Evolutionary conservation across 2,113 vertebrate species (phyloP), one percentile per base, ranked within the genome.

Genomic region (Corythornis cristatus): DNA sequence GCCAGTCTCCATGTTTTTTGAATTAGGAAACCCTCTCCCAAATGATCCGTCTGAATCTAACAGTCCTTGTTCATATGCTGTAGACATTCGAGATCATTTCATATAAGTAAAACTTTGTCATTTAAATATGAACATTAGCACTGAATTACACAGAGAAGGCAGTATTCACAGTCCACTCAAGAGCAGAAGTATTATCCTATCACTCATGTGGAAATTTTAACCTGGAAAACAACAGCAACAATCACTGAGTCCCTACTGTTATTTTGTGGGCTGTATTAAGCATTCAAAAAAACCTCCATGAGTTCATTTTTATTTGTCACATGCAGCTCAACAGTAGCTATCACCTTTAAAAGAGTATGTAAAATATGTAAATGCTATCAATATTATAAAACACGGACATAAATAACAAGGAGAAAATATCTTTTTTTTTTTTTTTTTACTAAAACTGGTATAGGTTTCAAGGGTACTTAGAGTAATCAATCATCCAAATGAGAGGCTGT

Each of bases 1-100:
- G 93, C 87, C 96, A 95, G 91, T 31, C 84, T 86, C 85, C 88
- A 25, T 23, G 43, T 93, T 92, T 94, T 93, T 95, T 86, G 57
- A 96, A 96, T 93, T 95, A 95, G 87, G 87, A 95, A 93, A 86
- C 43, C 45, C 64, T 83, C n/a, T 83, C 95, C 82, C 78, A 89
- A 91, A 78, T 65, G 85, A 89, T 88, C 60, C 61, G 65, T 93
- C 82, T 89, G 75, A 96, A 91, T 61, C 33, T 67, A 93, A 74
- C 40, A 67, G 79, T 80, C n/a, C 8, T 6, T 91, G 86, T 83
- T 89, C 80, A 45, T 57, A 71, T 48, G 43, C 40, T 88, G n/a
- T 43, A 89, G 56, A 86, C 15, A 86, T 83, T 88, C 15, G 18
- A 93, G 89, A 88, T 93, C 86, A 95, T 96, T 95, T 95, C 88